Conservation (phyloP, 2,113 vertebrate species). For the Hucho hucho region DNA sequence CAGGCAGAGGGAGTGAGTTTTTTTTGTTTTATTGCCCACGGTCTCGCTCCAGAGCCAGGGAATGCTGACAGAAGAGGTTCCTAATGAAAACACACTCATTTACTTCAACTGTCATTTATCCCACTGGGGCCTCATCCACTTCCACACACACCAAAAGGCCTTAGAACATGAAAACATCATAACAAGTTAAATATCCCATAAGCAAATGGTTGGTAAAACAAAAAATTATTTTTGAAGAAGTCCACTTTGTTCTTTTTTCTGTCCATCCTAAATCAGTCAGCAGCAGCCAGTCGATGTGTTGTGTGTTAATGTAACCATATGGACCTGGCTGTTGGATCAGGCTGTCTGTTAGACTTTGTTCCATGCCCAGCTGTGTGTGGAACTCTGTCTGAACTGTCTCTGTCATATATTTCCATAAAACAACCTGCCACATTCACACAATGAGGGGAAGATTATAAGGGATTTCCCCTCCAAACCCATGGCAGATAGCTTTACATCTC, state of each 20-base stretch:
- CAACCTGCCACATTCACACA: too few relatives aligned
- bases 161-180: conserved; percentile 22
- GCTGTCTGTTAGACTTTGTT: not conserved
- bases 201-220: not conserved
- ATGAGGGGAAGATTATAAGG: too few relatives aligned
- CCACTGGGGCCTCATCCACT: conserved; percentile 16
- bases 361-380: too few relatives aligned
- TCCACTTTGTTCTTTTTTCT: not conserved
- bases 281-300: too few relatives aligned
- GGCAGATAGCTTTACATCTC: too few relatives aligned
- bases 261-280: not conserved
- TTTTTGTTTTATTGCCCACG: conserved; percentile 22
- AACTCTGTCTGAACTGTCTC: too few relatives aligned
- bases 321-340: not conserved
- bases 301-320: too few relatives aligned
- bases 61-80: too few relatives aligned
- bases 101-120: conserved; percentile 35
- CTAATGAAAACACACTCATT: conserved; percentile 39
- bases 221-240: not conserved
- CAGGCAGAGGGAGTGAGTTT: not conserved
- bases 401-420: too few relatives aligned
- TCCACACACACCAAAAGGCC: conserved; percentile 1
- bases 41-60: conserved; percentile 1
- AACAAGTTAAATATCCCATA: conserved; percentile 16
- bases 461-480: too few relatives aligned